Evolutionary conservation across 2,888 invertebrate genomes (phyloP), one percentile per base, ranked within the genome.

Genomic region (Melanotus villosus): DNA sequence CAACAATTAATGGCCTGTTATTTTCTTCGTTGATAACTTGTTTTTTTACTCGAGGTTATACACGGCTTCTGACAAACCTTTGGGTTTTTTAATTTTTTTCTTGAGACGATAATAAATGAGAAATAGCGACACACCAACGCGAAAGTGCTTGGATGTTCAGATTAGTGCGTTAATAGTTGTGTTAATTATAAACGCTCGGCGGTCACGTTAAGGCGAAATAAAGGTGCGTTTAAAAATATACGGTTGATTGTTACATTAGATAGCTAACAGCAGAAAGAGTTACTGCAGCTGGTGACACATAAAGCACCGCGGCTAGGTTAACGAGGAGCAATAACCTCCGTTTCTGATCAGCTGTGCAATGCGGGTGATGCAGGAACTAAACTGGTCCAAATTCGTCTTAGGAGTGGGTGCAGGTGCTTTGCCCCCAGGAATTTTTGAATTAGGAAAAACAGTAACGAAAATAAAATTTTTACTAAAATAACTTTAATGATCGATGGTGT

Each of bases 261-360:
- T 66, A 50, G 50, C 19, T 16, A 30, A 16, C 34, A 2, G 47
- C 30, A 56, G 52, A 62, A 62, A 57, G 62, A 57, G 36, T 59
- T 59, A 60, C 26, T 62, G 19, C n/a, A 56, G 54, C 41, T 62
- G 60, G 60, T 67, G 67, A 67, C 67, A 67, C 60, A 67, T 66
- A 66, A 66, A 66, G 66, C 60, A 54, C 54, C 52, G 38, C 52
- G 59, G 66, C 19, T 50, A 34, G 60, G 66, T 66, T 66, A 60
- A 66, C 67, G n/a, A 57, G 62, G 67, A 56, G 67, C 67, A 67
- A 67, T 36, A 60, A 67, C 67, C 67, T 62, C 38, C 18, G 43
- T n/a, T n/a, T n/a, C 26, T 3, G 62, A 67, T 67, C 67, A 67
- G 67, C 67, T 67, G 67, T 67, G 52, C 59, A 50, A 34, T 50